These are phyloP conservation scores for Diarsia rubi DNA, from an alignment of 2,888 invertebrate genomes.

Conservation along the genomic window DNA sequence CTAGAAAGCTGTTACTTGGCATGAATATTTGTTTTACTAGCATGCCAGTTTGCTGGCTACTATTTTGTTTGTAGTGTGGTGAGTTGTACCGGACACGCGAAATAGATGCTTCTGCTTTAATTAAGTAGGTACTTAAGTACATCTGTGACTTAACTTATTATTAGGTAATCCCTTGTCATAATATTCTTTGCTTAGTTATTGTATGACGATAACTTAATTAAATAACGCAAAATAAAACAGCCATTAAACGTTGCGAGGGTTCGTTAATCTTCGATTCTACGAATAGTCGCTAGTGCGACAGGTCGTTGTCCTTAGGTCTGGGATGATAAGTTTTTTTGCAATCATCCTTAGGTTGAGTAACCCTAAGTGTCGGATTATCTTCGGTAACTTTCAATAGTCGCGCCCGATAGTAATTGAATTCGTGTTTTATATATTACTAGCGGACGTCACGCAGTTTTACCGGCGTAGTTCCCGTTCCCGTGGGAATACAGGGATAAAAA, in stretches of 20 bases:
- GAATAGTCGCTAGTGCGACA: too few species aligned
- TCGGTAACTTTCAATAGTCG: slow-evolving; percentile 14
- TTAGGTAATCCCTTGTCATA: neutral
- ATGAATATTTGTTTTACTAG: too few species aligned
- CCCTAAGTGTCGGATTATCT: slow-evolving; percentile 16
- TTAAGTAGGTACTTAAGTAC: too few species aligned
- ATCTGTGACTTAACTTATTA: neutral
- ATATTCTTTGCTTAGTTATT: neutral
- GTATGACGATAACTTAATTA: neutral
- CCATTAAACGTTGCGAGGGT: neutral
- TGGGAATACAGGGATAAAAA: too few species aligned
- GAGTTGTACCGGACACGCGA: too few species aligned
- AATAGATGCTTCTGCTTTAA: too few species aligned
- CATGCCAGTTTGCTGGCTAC: too few species aligned
- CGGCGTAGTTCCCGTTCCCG: too few species aligned
- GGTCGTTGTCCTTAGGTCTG: neutral
- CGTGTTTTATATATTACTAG: slow-evolving; percentile 20
- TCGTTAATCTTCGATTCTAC: neutral
- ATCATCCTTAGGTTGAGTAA: slow-evolving; percentile 3
- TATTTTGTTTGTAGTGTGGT: too few species aligned
- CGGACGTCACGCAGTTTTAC: too few species aligned
- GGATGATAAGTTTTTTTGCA: neutral
- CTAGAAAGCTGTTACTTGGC: too few species aligned
- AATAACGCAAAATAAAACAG: neutral
- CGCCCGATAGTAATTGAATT: slow-evolving; percentile 9